Evolutionary conservation across 2,113 vertebrate species (phyloP), one percentile per base, ranked within the genome.

Genomic region (Eurystomus gularis): DNA sequence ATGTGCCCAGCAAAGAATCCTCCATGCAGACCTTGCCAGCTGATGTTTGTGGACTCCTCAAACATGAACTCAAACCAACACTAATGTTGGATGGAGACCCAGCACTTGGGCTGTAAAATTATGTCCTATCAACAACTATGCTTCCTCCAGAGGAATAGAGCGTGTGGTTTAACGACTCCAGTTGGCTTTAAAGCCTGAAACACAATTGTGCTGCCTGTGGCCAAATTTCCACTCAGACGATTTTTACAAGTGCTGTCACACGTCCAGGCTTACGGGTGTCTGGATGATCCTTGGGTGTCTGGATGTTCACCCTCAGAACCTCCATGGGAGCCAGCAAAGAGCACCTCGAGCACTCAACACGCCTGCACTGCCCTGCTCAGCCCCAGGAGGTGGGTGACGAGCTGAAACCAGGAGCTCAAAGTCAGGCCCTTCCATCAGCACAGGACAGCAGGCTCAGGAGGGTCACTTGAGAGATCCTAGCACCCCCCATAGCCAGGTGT

Each of bases 151-250:
- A 86, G 94, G 71, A 85, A 92, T 28, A 16, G 6, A 51, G 55
- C n/a, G 19, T 90, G 80, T 61, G 72, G 64, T 86, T 86, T 79
- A 93, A 88, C 40, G 64, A 76, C 71, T 80, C 70, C 81, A 72
- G 40, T 91, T 86, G 93, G 89, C 92, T 92, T 35, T 62, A n/a
- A 37, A 75, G 73, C 35, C 62, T 64, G 84, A 90, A 92, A 94
- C 88, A 86, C 71, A 81, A 75, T 58, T 28, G 82, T 58, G 91
- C 46, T 37, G 73, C 73, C 71, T 35, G 72, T 33, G 88, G 93
- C 93, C 93, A 93, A 82, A 85, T 94, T 93, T 81, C 73, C 86
- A 81, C 86, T 71, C 91, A 78, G 72, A 64, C 62, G 33, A 31
- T 51, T 93, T 86, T 83, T 35, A 33, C 39, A n/a, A 52, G 62